phyloP scores from a whole-genome alignment of 2,113 vertebrate genomes.

The Ploceus nigricollis region DNA sequence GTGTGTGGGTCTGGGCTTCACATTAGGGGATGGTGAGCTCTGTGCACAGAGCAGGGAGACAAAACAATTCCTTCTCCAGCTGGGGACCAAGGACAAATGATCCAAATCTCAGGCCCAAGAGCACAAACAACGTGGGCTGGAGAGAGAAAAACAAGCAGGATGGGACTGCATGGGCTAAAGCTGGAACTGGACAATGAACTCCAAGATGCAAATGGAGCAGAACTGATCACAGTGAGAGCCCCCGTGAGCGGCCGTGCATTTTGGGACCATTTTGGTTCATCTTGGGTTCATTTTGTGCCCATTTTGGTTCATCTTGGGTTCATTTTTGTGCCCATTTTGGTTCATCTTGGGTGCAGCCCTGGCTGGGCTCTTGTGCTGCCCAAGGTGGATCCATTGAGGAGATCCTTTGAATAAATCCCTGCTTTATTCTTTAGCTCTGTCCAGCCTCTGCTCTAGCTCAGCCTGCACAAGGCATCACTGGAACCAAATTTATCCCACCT shows the following conservation, averaged over 20 bases:
- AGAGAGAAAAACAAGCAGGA: neutral
- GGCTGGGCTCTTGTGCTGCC: neutral
- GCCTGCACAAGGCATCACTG: neutral
- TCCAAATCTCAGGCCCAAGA: neutral
- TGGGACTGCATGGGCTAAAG: too few species aligned
- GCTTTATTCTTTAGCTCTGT: neutral
- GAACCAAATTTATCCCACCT: neutral
- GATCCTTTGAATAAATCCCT: neutral
- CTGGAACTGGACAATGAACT: neutral
- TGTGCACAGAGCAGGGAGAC: neutral
- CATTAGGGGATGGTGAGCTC: neutral
- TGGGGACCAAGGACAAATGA: neutral
- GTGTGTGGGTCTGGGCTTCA: neutral
- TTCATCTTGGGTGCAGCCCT: neutral
- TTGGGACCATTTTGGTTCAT: neutral
- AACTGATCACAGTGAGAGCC: neutral
- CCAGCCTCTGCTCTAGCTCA: fast-evolving
- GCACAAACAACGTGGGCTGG: neutral
- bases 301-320: neutral
- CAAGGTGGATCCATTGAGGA: too few species aligned
- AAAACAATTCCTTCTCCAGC: neutral
- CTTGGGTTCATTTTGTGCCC: neutral
- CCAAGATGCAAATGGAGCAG: neutral
- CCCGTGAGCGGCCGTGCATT: too few species aligned
- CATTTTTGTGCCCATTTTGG: too few species aligned